Evolutionary conservation across 1,140 invertebrate genomes (phyloP).

Genomic region (Drosophila sp.): DNA sequence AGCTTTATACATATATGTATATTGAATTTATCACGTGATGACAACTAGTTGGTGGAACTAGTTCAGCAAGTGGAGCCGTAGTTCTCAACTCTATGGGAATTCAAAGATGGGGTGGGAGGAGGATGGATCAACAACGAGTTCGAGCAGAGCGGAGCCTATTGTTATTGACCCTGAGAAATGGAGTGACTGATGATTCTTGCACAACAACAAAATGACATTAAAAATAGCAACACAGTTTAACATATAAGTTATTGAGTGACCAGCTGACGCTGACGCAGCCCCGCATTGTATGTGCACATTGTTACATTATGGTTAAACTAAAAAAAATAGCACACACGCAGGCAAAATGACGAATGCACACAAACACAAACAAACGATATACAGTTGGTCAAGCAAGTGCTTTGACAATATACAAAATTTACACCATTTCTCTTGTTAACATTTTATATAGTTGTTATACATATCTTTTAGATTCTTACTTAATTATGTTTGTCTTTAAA

Average conservation of each 20-base stretch:
- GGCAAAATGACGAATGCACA: conserved; percentile 42
- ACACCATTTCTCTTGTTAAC: too few species aligned
- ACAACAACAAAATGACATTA: conserved; percentile 38
- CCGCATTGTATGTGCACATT: conserved; percentile 19
- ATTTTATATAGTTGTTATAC: too few species aligned
- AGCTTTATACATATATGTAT: neutral
- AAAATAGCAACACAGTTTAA: conserved; percentile 19
- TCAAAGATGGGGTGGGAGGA: neutral
- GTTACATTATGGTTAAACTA: conserved; percentile 16
- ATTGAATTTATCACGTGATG: conserved; percentile 26
- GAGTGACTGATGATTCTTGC: conserved; percentile 43
- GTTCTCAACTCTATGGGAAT: conserved; percentile 34
- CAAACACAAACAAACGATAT: conserved; percentile 24
- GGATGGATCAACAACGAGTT: neutral
- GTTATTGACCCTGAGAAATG: conserved; percentile 63
- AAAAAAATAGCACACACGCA: conserved; percentile 24
- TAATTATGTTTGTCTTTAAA: too few species aligned
- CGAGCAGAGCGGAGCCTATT: conserved; percentile 13
- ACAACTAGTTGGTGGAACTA: conserved; percentile 14
- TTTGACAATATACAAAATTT: too few species aligned
- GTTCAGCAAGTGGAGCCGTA: conserved; percentile 17
- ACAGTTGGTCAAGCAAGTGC: neutral
- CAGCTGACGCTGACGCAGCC: conserved; percentile 25
- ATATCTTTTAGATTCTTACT: too few species aligned
- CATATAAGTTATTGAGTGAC: conserved; percentile 13